Conservation (phyloP, 2,888 invertebrate species). For the Phortica magna region DNA sequence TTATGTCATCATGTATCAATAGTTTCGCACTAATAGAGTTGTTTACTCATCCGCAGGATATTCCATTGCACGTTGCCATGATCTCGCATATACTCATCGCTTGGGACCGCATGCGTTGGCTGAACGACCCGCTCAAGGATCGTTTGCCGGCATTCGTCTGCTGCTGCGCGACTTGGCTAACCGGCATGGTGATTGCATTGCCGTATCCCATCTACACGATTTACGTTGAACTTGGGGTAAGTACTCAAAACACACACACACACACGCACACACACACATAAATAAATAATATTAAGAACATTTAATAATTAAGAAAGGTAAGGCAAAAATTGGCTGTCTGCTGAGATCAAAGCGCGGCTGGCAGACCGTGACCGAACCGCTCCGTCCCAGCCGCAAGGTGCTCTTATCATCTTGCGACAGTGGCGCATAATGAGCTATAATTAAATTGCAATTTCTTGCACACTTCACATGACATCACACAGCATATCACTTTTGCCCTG, state of each 20-base stretch:
- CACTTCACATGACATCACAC: no score
- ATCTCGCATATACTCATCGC: slow-evolving; percentile 84
- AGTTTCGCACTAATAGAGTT: background rate
- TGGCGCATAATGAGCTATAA: no score
- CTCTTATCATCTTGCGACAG: no score
- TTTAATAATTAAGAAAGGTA: background rate
- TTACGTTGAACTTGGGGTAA: slow-evolving; percentile 84
- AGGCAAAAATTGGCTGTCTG: background rate
- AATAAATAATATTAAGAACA: background rate
- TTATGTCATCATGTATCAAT: no score
- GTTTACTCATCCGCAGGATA: slow-evolving; percentile 80
- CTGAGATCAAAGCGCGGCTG: background rate
- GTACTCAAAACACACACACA: slow-evolving; percentile 62
- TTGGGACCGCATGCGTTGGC: slow-evolving; percentile 83
- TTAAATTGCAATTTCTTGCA: no score
- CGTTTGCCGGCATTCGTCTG: slow-evolving; percentile 84
- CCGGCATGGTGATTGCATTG: slow-evolving; percentile 84
- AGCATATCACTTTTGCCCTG: no score
- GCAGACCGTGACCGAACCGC: background rate
- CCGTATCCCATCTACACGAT: slow-evolving; percentile 87
- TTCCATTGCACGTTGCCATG: slow-evolving; percentile 85
- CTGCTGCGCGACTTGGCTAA: slow-evolving; percentile 85
- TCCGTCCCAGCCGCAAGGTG: no score
- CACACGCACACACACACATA: background rate
- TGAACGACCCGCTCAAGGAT: slow-evolving; percentile 83